Conservation (phyloP, 2,888 invertebrate genomes). For the Brachynemurus nebulosus region DNA sequence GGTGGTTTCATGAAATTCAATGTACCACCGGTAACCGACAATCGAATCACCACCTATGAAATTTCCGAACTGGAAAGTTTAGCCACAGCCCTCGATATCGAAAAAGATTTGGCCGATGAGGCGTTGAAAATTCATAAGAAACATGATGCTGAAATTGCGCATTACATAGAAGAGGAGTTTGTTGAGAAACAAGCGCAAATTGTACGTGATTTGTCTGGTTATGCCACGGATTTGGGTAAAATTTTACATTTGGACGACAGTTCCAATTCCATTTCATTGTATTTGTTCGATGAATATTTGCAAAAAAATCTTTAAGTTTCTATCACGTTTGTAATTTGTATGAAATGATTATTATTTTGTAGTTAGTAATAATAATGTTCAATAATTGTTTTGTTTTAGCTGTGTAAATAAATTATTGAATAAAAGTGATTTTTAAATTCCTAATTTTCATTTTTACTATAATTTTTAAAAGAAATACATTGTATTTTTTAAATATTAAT, state of each 20-base stretch:
- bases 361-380: too few species aligned
- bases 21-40: conserved; percentile 23
- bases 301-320: conserved; percentile 20
- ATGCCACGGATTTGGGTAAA: conserved; percentile 54
- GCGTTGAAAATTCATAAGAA: conserved; percentile 50
- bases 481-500: too few species aligned
- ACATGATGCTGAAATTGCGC: conserved; percentile 58
- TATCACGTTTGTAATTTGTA: too few species aligned
- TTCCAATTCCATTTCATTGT: conserved; percentile 51
- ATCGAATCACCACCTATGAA: conserved; percentile 37
- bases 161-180: conserved; percentile 65
- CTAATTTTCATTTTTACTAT: too few species aligned
- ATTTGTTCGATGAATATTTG: conserved; percentile 59
- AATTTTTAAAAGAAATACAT: too few species aligned
- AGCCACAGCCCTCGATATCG: conserved; percentile 58
- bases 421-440: too few species aligned
- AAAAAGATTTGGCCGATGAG: conserved; percentile 54
- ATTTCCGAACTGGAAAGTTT: conserved; percentile 55
- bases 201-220: conserved; percentile 57
- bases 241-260: conserved; percentile 39
- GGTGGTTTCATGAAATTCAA: conserved; percentile 48
- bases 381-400: too few species aligned
- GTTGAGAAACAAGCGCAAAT: conserved; percentile 50
- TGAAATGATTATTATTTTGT: too few species aligned
- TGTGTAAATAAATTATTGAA: too few species aligned